A percentile compares a stretch with the other conserved stretches of the same genome.
These are phyloP conservation scores for Dufourea novaeangliae DNA, from an alignment of 1,140 invertebrate genomes.

Conservation along the genomic window DNA sequence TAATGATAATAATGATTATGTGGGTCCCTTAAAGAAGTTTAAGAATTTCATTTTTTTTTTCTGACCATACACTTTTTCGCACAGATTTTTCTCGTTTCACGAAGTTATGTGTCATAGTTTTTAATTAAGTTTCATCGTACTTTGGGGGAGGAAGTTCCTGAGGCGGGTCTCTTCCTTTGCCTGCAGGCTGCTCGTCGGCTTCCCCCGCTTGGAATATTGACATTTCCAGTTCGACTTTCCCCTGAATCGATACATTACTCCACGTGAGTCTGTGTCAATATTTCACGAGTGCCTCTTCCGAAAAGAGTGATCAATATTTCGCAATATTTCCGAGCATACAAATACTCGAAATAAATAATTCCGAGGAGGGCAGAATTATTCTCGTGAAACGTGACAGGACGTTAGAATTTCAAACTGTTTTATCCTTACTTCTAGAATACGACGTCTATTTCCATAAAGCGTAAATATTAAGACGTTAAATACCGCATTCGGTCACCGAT, in stretches of 20 bases:
- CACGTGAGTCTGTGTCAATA: neutral
- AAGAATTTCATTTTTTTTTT: neutral
- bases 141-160: slow-evolving; percentile 83
- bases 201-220: slow-evolving; percentile 83
- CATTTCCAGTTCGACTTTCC: slow-evolving; percentile 86
- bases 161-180: slow-evolving; percentile 84
- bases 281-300: neutral
- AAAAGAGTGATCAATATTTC: neutral
- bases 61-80: neutral
- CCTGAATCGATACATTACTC: slow-evolving; percentile 78
- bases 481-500: no score
- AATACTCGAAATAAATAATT: neutral
- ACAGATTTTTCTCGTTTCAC: neutral
- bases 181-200: slow-evolving; percentile 84
- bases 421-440: no score
- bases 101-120: neutral
- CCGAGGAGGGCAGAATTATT: no score
- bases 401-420: no score
- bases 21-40: neutral
- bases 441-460: no score
- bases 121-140: slow-evolving; percentile 59
- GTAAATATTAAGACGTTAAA: no score
- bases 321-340: neutral
- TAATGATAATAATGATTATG: no score
- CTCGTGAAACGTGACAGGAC: no score